These are phyloP conservation scores for Hirundo rustica DNA, from an alignment of 2,797 vertebrate species.

Conservation along the genomic window DNA sequence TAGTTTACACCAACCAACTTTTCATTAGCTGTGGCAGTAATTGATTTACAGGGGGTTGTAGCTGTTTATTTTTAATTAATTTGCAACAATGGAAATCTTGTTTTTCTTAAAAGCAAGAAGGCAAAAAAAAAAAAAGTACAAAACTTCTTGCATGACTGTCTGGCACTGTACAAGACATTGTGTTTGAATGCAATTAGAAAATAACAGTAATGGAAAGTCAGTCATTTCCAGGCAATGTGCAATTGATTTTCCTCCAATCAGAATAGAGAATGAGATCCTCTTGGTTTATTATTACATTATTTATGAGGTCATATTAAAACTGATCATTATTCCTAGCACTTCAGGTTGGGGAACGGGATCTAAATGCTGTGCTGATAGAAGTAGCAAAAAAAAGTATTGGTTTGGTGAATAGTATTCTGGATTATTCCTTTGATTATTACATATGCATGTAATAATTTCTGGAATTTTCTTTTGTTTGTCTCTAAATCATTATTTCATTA, in stretches of 20 bases:
- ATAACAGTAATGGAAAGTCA: conserved; percentile 77
- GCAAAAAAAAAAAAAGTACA: not conserved
- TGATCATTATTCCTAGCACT: conserved; percentile 76
- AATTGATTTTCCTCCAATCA: conserved; percentile 83
- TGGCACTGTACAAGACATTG: conserved; percentile 65
- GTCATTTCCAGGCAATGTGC: conserved; percentile 80
- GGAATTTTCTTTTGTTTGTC: conserved; percentile 40
- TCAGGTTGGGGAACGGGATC: conserved; percentile 61
- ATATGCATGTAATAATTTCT: conserved; percentile 35
- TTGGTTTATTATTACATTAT: conserved; percentile 79
- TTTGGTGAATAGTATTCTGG: conserved; percentile 18
- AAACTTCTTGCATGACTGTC: conserved; percentile 53
- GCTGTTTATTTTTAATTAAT: conserved; percentile 71
- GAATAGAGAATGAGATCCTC: conserved; percentile 77
- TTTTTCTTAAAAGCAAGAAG: conserved; percentile 67
- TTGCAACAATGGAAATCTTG: conserved; percentile 68
- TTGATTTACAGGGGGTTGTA: conserved; percentile 58
- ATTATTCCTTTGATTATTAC: conserved; percentile 42
- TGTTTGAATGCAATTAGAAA: conserved; percentile 76
- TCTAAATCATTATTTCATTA: conserved; percentile 13
- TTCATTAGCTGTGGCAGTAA: conserved; percentile 53
- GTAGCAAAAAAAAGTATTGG: conserved; percentile 10
- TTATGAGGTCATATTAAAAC: conserved; percentile 78
- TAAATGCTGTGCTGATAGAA: conserved; percentile 26
- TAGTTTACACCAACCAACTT: conserved; percentile 49